Evolutionary conservation across 1,140 invertebrate genomes (phyloP), one percentile per base, ranked within the genome.

Genomic region (Drosophila rhopaloa): DNA sequence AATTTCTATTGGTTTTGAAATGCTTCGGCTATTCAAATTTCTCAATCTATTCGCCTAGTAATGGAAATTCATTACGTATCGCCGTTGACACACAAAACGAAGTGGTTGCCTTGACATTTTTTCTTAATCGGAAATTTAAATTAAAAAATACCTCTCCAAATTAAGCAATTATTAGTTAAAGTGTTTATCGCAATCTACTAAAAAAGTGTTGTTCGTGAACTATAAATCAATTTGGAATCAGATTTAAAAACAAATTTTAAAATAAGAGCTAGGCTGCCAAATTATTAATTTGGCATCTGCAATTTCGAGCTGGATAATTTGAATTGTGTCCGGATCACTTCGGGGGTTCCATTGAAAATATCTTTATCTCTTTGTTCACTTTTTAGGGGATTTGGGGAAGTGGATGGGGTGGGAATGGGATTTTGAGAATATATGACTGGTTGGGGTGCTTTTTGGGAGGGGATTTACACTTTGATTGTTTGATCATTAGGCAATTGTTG

Each of bases 291-390:
- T 19, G 53, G 35, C n/a, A 35, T 16, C 16, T 32, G 50, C 24
- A 46, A 8, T 16, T 11, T 55, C 27, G 29, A 27, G 19, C 9
- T 46, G 9, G 13, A 38, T 8, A 38, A n/a, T 8, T 68, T 37
- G 6, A 41, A 40, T 11, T 38, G 16, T 35, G 14, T 55, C 13
- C 37, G 43, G 35, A 47, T 35, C 53, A 32, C 40, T 50, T 73
- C 32, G 38, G 10, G 13, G 16, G 4, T 55, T 44, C 14, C 44
- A 66, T 83, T 77, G 67, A 78, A 85, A 81, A 80, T 79, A 50
- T 75, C 5, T 47, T 27, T 60, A 61, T 84, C 77, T 85, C 77
- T 75, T 85, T 85, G 81, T 74, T 85, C 43, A 81, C 40, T 24
- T 38, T 35, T 81, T 80, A 58, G 65, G 72, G 38, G 61, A 76